Conservation (phyloP, 2,888 invertebrate genomes). For the Hirtodrosophila alboralis region DNA sequence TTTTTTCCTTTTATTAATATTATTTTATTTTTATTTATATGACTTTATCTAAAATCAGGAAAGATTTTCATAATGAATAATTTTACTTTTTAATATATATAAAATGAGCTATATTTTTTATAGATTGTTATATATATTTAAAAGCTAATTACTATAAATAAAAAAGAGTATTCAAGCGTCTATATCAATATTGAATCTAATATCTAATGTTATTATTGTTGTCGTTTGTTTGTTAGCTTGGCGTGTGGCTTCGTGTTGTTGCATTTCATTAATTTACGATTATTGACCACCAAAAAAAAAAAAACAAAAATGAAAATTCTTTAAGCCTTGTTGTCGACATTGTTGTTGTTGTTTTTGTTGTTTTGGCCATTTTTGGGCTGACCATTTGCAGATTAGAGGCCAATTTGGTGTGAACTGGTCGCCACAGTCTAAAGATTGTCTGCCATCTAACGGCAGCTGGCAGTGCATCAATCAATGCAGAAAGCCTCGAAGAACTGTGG, state of each 20-base stretch:
- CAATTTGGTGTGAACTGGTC: constrained; percentile 76
- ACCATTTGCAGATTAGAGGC: constrained; percentile 69
- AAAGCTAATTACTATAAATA: too few species aligned
- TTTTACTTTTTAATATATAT: too few species aligned
- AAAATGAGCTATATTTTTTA: too few species aligned
- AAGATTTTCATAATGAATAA: too few species aligned
- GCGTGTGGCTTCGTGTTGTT: constrained; percentile 61
- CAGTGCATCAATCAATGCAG: constrained; percentile 75
- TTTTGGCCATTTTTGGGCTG: constrained; percentile 56
- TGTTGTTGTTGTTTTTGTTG: constrained; percentile 14
- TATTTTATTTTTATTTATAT: too few species aligned
- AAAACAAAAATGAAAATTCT: too few species aligned
- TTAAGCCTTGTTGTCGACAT: constrained; percentile 22
- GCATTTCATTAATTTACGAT: constrained; percentile 80
- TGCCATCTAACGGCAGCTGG: constrained; percentile 70
- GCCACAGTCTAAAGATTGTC: constrained; percentile 21
- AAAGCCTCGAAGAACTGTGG: constrained; percentile 3
- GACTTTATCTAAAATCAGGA: too few species aligned
- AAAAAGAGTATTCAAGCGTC: constrained; percentile 11
- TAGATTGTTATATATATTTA: too few species aligned
- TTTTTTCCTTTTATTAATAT: too few species aligned
- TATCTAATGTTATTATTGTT: constrained; percentile 36
- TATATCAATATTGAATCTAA: constrained; percentile 1
- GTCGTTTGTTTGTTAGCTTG: constrained; percentile 41
- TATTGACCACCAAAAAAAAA: too few species aligned